phyloP scores from a whole-genome alignment of 2,797 vertebrate genomes.

The Characodon lateralis region DNA sequence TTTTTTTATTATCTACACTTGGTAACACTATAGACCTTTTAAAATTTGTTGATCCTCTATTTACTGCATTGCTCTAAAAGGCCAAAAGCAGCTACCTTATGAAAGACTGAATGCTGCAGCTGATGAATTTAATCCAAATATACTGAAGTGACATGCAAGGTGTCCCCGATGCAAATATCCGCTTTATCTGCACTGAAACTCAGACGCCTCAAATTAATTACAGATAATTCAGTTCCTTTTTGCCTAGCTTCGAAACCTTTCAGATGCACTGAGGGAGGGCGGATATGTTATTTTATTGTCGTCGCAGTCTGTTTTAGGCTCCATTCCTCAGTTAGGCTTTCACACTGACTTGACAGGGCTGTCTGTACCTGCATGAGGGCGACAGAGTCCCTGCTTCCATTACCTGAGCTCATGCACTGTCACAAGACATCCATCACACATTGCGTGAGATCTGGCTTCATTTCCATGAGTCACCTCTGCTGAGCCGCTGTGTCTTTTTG shows the following conservation, averaged over 20 bases:
- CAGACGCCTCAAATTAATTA: conserved; percentile 44
- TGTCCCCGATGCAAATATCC: conserved; percentile 16
- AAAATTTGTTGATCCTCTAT: conserved; percentile 6
- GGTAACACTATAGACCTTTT: background rate
- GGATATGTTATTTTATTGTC: conserved; percentile 25
- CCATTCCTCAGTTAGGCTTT: conserved; percentile 26
- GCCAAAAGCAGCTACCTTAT: conserved; percentile 18
- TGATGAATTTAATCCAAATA: conserved; percentile 32
- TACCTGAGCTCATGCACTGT: conserved; percentile 52
- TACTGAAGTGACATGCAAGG: conserved; percentile 18
- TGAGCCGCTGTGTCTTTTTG: conserved; percentile 44
- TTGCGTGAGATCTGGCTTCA: conserved; percentile 52
- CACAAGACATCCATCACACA: conserved; percentile 44
- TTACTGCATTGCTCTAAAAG: conserved; percentile 17
- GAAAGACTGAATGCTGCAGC: conserved; percentile 30
- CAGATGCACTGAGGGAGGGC: conserved; percentile 5
- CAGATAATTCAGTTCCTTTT: conserved; percentile 29
- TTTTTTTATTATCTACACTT: background rate
- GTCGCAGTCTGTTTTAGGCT: conserved; percentile 22
- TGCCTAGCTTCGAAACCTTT: conserved; percentile 24
- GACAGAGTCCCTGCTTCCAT: conserved; percentile 47
- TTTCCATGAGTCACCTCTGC: conserved; percentile 63
- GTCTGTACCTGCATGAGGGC: conserved; percentile 56
- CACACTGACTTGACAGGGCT: conserved; percentile 42
- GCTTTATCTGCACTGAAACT: conserved; percentile 35